These are phyloP conservation scores for Sinonovacula constricta DNA, from an alignment of 1,140 invertebrate genomes.

Conservation along the genomic window DNA sequence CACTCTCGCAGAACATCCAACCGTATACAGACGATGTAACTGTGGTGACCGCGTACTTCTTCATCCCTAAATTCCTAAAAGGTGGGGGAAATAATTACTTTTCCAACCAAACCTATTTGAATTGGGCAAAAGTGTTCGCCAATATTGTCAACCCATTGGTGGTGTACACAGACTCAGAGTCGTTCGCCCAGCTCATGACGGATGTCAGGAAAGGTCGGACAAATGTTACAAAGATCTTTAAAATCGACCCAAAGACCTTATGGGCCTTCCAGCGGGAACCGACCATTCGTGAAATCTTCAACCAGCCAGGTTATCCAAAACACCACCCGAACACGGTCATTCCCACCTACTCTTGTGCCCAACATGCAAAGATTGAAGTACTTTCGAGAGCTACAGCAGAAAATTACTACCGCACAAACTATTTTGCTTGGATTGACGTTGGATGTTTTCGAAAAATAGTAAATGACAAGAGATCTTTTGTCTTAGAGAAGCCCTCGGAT, in stretches of 20 bases:
- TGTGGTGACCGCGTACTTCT: slow-evolving; percentile 66
- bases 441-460: slow-evolving; percentile 59
- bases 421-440: slow-evolving; percentile 65
- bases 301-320: slow-evolving; percentile 54
- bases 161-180: slow-evolving; percentile 58
- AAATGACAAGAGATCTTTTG: slow-evolving; percentile 37
- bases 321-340: slow-evolving; percentile 58
- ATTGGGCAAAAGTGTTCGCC: slow-evolving; percentile 45
- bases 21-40: slow-evolving; percentile 64
- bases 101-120: slow-evolving; percentile 37
- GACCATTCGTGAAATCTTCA: slow-evolving; percentile 57
- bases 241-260: slow-evolving; percentile 39
- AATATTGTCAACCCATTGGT: slow-evolving; percentile 56
- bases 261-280: slow-evolving; percentile 59
- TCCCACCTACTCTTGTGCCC: slow-evolving; percentile 59
- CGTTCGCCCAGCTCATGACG: slow-evolving; percentile 36
- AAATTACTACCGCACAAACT: slow-evolving; percentile 58
- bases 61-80: slow-evolving; percentile 67
- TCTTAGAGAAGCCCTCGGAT: slow-evolving; percentile 48
- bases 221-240: slow-evolving; percentile 47
- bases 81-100: background rate
- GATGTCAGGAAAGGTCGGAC: slow-evolving; percentile 22
- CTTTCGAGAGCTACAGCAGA: slow-evolving; percentile 37
- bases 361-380: slow-evolving; percentile 64
- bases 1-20: too few relatives aligned